A percentile compares a stretch with the other conserved stretches of the same genome.
Evolutionary conservation across 2,797 vertebrate species (phyloP).

Genomic region (Falco biarmicus): DNA sequence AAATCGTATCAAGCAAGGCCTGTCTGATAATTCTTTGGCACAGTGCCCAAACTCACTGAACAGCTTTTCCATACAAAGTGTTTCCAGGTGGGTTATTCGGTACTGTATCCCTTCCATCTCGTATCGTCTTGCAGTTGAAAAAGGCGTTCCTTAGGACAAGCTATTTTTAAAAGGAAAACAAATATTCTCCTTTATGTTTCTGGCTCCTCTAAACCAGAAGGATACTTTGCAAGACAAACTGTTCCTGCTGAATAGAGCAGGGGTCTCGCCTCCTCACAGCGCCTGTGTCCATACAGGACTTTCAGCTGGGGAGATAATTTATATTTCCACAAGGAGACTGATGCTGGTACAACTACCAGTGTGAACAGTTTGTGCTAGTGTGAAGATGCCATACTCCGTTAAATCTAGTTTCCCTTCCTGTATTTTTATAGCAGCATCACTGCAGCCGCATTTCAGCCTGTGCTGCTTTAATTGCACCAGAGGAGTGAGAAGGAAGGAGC

Average conservation of each 20-base stretch:
- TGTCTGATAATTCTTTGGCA: slow-evolving; percentile 62
- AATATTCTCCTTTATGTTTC: slow-evolving; percentile 12
- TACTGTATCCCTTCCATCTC: slow-evolving; percentile 22
- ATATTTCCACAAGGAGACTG: background rate
- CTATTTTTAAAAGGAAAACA: slow-evolving; percentile 37
- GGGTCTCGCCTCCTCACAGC: background rate
- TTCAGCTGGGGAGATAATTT: background rate
- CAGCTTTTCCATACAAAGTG: slow-evolving; percentile 50
- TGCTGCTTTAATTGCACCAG: background rate
- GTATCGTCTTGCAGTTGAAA: slow-evolving; percentile 1
- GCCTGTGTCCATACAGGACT: background rate
- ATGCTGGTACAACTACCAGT: background rate
- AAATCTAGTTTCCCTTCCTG: slow-evolving; percentile 14
- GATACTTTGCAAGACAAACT: background rate
- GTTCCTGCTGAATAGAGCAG: background rate
- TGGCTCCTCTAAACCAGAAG: background rate
- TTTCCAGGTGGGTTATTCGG: slow-evolving; percentile 66
- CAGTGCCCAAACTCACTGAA: background rate
- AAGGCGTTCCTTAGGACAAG: slow-evolving; percentile 13
- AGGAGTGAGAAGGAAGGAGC: background rate
- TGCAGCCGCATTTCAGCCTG: background rate
- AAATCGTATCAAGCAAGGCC: slow-evolving; percentile 53
- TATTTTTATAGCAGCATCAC: background rate
- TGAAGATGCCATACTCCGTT: background rate
- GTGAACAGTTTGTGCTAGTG: background rate